Evolutionary conservation across 2,888 invertebrate genomes (phyloP).

Genomic region (Drosophila phalerata): DNA sequence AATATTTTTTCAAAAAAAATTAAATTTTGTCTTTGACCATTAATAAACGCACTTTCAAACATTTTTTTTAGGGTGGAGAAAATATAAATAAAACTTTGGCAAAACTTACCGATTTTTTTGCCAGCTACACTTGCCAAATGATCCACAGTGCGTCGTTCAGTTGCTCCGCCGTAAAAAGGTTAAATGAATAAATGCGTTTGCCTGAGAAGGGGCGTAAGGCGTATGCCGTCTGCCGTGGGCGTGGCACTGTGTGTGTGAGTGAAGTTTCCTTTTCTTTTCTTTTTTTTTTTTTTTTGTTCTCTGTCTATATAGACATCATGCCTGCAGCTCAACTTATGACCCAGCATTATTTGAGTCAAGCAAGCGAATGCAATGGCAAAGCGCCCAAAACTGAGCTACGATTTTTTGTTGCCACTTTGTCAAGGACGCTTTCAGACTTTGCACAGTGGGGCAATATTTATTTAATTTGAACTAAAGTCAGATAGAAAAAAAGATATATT

Average conservation of each 20-base stretch:
- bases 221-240: constrained; percentile 1
- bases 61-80: no score
- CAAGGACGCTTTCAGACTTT: constrained; percentile 41
- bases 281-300: constrained; percentile 6
- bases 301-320: constrained; percentile 58
- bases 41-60: no score
- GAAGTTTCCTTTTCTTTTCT: constrained; percentile 1
- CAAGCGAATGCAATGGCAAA: constrained; percentile 33
- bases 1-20: no score
- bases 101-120: no score
- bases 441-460: background rate
- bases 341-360: constrained; percentile 53
- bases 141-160: constrained; percentile 8
- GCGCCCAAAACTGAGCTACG: constrained; percentile 51
- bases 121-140: no score
- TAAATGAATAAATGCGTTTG: constrained; percentile 64
- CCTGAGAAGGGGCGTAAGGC: background rate
- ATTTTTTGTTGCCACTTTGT: constrained; percentile 59
- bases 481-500: no score
- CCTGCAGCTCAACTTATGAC: constrained; percentile 65
- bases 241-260: constrained; percentile 3
- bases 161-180: constrained; percentile 43
- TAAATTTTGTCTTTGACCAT: no score
- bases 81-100: no score
- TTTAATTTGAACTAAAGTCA: background rate